Evolutionary conservation across 2,888 invertebrate genomes (phyloP), one percentile per base, ranked within the genome.

Genomic region (Mesopsocus fuscifrons): DNA sequence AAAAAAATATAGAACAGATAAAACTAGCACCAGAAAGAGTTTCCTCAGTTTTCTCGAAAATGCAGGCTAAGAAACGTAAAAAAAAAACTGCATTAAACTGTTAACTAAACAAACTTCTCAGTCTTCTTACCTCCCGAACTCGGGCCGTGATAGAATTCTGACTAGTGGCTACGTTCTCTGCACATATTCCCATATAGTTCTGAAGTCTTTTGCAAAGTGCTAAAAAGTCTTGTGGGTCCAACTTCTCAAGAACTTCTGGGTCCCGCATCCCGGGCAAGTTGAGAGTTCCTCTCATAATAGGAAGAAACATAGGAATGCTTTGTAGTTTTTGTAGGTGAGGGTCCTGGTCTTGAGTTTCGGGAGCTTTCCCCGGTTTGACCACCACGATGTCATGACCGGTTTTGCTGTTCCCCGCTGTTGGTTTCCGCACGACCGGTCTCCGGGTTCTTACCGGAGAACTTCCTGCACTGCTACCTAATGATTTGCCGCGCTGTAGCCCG

Each of bases 281-380:
- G 2, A 89, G 61, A 0, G 88, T 83, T 0, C 87, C 88, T 31
- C 89, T 63, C 76, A 94, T 85, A 41, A 94, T 88, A 0, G 94
- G 94, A 43, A 91, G 63, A 59, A 94, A 92, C 61, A 87, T 83
- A 2, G 92, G 91, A 52, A 92, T 89, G 51, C 71, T 77, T 69
- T 83, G 74, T 33, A 85, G 58, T 47, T 73, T 65, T 35, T 75
- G 60, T 42, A 83, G 70, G 53, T 85, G 81, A 6, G 81, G 74
- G 59, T 89, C 88, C 44, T 75, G 70, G 49, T 80, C 79, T 1
- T 73, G 58, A 13, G 69, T 67, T 2, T 68, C 68, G 44, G 71
- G 68, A 4, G 66, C 65, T 1, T 65, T 57, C 0, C 80, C 77
- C 1, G 77, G 75, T 55, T 84, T 83, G 0, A 70, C 69, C 2